Evolutionary conservation across 2,888 invertebrate species (phyloP).

Genomic region (Galerucella nymphaeae): DNA sequence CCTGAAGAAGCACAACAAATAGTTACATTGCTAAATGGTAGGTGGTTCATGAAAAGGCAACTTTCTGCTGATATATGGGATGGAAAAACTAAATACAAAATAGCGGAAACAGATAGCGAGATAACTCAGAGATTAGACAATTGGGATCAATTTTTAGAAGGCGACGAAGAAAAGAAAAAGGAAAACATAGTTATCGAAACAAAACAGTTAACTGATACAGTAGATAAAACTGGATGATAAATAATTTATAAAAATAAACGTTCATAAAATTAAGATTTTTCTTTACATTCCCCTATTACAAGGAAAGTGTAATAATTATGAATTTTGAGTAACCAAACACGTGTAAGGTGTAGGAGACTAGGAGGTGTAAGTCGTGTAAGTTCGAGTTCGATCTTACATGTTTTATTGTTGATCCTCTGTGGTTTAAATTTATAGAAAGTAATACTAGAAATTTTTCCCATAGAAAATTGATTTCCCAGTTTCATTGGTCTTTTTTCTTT

Average conservation of each 20-base stretch:
- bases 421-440: background rate
- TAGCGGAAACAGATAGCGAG: constrained; percentile 91
- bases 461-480: constrained; percentile 10
- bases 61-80: constrained; percentile 93
- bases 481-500: constrained; percentile 11
- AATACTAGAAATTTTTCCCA: constrained; percentile 1
- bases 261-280: background rate
- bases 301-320: background rate
- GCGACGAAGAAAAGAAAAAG: constrained; percentile 60
- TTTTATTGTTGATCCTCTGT: background rate
- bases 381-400: background rate
- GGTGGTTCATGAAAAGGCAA: constrained; percentile 89
- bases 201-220: background rate
- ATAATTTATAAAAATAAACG: background rate
- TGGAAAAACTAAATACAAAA: constrained; percentile 87
- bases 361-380: no score
- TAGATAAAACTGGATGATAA: background rate
- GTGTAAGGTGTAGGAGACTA: no score
- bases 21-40: constrained; percentile 85
- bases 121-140: constrained; percentile 82
- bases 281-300: no score
- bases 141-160: constrained; percentile 88
- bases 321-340: background rate
- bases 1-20: constrained; percentile 94
- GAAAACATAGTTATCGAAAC: constrained; percentile 7